Percentiles rank a stretch among this genome's conserved stretches.
These are phyloP conservation scores for Trogon surrucura DNA, from an alignment of 2,113 vertebrate genomes.

Conservation along the genomic window DNA sequence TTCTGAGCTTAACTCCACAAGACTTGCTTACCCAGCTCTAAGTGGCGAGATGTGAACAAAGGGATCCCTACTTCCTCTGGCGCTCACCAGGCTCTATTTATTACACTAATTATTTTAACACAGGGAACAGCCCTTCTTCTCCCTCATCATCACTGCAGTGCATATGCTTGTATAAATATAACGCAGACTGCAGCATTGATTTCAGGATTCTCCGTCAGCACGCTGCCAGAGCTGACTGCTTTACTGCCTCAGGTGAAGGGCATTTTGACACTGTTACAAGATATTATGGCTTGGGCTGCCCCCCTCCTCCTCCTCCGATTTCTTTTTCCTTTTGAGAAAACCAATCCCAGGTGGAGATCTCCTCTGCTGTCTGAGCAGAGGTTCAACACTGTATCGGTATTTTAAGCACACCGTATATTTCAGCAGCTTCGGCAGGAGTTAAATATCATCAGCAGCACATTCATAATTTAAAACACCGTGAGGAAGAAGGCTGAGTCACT, in stretches of 20 bases:
- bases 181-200: background rate
- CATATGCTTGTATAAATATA: background rate
- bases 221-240: background rate
- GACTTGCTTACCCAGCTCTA: conserved; percentile 10
- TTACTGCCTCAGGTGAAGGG: background rate
- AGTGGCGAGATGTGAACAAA: conserved; percentile 17
- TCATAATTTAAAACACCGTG: background rate
- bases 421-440: conserved; percentile 30
- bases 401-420: background rate
- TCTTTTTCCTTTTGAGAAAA: background rate
- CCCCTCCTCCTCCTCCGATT: background rate
- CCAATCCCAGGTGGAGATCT: background rate
- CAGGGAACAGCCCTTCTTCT: conserved; percentile 18
- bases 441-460: background rate
- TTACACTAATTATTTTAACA: conserved; percentile 38
- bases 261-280: background rate
- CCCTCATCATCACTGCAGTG: background rate
- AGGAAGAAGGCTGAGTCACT: conserved; percentile 43
- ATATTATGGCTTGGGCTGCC: background rate
- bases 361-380: background rate
- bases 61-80: background rate
- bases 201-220: background rate
- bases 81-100: conserved; percentile 24
- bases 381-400: background rate
- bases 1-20: background rate